These are phyloP conservation scores for Triplophysa tibetana DNA, from an alignment of 2,113 vertebrate species.

Conservation along the genomic window DNA sequence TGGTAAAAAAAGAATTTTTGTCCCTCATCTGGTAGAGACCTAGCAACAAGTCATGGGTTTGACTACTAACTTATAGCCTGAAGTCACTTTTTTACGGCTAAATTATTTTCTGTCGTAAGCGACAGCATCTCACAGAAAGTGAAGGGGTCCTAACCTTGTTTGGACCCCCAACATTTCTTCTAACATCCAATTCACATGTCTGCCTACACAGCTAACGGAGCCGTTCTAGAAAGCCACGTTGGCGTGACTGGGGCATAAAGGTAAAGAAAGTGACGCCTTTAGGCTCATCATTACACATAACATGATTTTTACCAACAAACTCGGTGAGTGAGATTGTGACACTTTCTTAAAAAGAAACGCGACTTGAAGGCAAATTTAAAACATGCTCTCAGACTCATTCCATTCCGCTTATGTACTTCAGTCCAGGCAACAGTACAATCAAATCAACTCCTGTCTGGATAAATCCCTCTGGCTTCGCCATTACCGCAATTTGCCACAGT, in stretches of 20 bases:
- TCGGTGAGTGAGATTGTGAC: slow-evolving; percentile 16
- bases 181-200: background rate
- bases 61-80: too few species aligned
- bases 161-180: background rate
- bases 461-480: slow-evolving; percentile 39
- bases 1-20: too few species aligned
- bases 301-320: slow-evolving; percentile 18
- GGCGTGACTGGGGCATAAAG: slow-evolving; percentile 24
- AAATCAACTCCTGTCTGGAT: slow-evolving; percentile 38
- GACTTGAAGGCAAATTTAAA: slow-evolving; percentile 37
- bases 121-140: too few species aligned
- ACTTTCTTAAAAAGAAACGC: slow-evolving; percentile 30
- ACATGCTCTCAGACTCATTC: slow-evolving; percentile 40
- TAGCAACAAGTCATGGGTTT: too few species aligned
- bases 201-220: background rate
- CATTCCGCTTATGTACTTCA: slow-evolving; percentile 37
- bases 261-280: slow-evolving; percentile 25
- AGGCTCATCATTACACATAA: slow-evolving; percentile 30
- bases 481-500: slow-evolving; percentile 41
- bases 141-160: background rate
- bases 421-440: slow-evolving; percentile 42
- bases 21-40: too few species aligned
- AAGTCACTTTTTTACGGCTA: too few species aligned
- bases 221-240: background rate
- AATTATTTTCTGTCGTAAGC: too few species aligned